These are phyloP conservation scores for Apamea sordens DNA, from an alignment of 2,888 invertebrate species.

Conservation along the genomic window DNA sequence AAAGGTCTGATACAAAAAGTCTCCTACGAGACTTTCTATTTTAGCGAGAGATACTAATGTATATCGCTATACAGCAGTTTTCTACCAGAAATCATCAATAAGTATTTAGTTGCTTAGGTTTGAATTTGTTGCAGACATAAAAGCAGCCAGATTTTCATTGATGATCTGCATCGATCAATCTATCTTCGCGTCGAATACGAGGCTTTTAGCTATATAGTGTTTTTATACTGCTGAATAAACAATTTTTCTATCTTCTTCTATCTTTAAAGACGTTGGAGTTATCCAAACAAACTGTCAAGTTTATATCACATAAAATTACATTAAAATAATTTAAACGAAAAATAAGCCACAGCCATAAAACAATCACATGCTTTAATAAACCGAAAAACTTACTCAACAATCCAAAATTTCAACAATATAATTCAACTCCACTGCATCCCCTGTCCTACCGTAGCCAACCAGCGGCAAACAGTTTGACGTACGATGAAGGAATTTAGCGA, in stretches of 20 bases:
- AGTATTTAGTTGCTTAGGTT: neutral
- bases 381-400: neutral
- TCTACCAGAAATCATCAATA: no score
- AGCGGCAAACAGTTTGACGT: constrained; percentile 75
- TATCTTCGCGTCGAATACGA: neutral
- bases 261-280: neutral
- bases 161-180: neutral
- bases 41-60: no score
- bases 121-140: neutral
- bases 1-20: no score
- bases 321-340: no score
- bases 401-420: neutral
- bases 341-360: neutral
- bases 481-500: constrained; percentile 75
- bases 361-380: neutral
- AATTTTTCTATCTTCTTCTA: neutral
- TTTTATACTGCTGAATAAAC: neutral
- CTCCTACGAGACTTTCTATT: no score
- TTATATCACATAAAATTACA: neutral
- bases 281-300: neutral
- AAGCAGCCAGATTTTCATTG: no score
- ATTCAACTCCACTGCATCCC: constrained; percentile 60
- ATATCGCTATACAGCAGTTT: neutral
- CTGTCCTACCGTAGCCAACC: constrained; percentile 64
- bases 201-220: neutral